phyloP scores from a whole-genome alignment of 1,140 invertebrate species.

The Scaptodrosophila lebanonensis region DNA sequence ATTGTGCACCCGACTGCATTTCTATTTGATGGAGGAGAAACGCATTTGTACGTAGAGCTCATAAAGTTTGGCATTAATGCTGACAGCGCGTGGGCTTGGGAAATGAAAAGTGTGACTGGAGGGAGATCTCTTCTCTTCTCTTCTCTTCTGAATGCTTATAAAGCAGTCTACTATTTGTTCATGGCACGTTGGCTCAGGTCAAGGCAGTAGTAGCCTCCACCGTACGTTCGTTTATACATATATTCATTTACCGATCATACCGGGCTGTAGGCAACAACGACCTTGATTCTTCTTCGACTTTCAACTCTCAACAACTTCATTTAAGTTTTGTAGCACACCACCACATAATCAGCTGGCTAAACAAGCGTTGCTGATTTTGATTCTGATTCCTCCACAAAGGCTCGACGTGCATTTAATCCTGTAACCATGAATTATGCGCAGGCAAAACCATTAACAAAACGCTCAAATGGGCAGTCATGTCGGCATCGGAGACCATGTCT shows the following conservation, averaged over 20 bases:
- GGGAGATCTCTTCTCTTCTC: no score
- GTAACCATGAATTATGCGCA: conserved; percentile 67
- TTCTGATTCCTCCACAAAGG: conserved; percentile 57
- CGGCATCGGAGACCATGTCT: no score
- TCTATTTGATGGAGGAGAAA: conserved; percentile 51
- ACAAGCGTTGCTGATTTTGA: conserved; percentile 72
- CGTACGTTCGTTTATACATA: conserved; percentile 19
- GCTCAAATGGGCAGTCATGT: conserved; percentile 34
- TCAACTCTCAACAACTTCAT: conserved; percentile 64
- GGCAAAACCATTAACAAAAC: conserved; percentile 67
- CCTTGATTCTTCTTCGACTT: conserved; percentile 44
- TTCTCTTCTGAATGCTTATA: no score
- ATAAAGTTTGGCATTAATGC: conserved; percentile 59
- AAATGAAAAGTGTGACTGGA: conserved; percentile 21
- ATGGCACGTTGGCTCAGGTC: conserved; percentile 40
- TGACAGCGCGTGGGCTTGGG: conserved; percentile 34
- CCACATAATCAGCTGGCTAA: conserved; percentile 25
- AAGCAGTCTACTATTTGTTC: no score
- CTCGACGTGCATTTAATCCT: conserved; percentile 46
- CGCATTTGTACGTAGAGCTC: conserved; percentile 36
- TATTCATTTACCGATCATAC: no score
- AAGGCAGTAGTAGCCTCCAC: conserved; percentile 33
- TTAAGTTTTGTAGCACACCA: conserved; percentile 17
- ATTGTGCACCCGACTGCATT: conserved; percentile 29
- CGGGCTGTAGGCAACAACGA: no score